A percentile compares a stretch with the other conserved stretches of the same genome.
Conservation (phyloP, 2,797 vertebrate genomes). For the Miichthys miiuy region DNA sequence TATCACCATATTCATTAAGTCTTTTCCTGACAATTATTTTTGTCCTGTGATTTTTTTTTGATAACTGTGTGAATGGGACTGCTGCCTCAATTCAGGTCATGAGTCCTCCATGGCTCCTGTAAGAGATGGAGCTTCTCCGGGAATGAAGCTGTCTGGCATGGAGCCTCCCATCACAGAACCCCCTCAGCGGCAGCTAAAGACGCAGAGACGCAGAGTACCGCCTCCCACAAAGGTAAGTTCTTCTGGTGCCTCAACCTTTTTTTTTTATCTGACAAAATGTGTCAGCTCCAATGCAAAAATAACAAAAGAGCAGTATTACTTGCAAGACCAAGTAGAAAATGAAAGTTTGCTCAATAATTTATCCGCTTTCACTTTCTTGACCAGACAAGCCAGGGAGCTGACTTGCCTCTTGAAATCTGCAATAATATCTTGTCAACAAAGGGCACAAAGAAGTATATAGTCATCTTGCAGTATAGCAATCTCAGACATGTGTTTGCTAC, state of each 20-base stretch:
- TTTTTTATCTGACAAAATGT: neutral
- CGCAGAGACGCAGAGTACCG: slow-evolving; percentile 90
- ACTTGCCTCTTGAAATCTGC: neutral
- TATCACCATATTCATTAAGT: neutral
- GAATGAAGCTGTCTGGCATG: slow-evolving; percentile 73
- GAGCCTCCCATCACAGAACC: slow-evolving; percentile 69
- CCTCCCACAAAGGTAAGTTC: slow-evolving; percentile 91
- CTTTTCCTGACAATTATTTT: neutral
- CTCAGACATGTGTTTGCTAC: neutral
- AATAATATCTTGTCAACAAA: neutral
- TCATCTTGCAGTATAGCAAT: neutral
- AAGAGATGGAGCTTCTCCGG: slow-evolving; percentile 76
- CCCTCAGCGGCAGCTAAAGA: slow-evolving; percentile 90
- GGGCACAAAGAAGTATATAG: neutral
- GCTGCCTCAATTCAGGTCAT: slow-evolving; percentile 63
- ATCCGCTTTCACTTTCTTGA: slow-evolving; percentile 4
- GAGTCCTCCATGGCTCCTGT: slow-evolving; percentile 68
- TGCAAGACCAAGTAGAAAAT: neutral
- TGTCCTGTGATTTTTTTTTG: neutral
- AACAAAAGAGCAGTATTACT: neutral
- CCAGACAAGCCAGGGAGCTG: neutral
- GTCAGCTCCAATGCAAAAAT: neutral
- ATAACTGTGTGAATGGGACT: neutral
- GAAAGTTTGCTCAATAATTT: neutral
- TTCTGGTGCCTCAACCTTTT: neutral